phyloP scores from a whole-genome alignment of 2,797 vertebrate genomes.

The Melanotaenia nigrans region DNA sequence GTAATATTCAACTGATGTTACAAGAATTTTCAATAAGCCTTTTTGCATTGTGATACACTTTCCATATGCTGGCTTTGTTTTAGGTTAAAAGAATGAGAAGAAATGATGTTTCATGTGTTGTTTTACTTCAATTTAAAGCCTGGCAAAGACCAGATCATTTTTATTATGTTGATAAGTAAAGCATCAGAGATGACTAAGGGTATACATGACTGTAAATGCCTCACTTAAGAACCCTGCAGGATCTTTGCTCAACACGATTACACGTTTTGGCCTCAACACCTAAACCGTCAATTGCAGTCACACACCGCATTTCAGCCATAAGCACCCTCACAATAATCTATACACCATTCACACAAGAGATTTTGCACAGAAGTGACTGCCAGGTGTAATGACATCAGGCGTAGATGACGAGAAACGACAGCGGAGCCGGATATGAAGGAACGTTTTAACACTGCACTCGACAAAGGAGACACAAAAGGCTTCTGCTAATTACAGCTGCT shows the following conservation, averaged over 20 bases:
- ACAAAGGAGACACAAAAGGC: constrained; percentile 66
- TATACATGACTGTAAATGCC: not conserved
- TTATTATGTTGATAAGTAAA: too few relatives aligned
- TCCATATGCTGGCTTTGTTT: too few relatives aligned
- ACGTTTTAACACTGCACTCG: constrained; percentile 25
- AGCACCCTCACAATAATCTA: constrained; percentile 22
- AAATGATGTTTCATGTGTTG: too few relatives aligned
- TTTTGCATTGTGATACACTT: too few relatives aligned
- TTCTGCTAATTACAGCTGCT: constrained; percentile 69
- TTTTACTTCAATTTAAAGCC: too few relatives aligned
- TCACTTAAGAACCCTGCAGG: not conserved
- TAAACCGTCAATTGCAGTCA: constrained; percentile 12
- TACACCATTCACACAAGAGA: constrained; percentile 15
- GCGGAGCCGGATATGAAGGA: constrained; percentile 40
- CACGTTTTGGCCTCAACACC: not conserved
- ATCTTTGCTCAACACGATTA: not conserved
- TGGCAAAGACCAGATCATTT: constrained; percentile 16
- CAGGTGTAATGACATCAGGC: constrained; percentile 45
- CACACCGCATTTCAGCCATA: constrained; percentile 12
- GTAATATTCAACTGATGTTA: too few relatives aligned
- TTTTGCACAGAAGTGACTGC: constrained; percentile 42
- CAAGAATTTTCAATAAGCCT: too few relatives aligned
- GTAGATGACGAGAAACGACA: constrained; percentile 36
- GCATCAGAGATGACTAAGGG: too few relatives aligned
- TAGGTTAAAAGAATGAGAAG: too few relatives aligned